Evolutionary conservation across 2,797 vertebrate species (phyloP).

Genomic region (Champsocephalus gunnari): DNA sequence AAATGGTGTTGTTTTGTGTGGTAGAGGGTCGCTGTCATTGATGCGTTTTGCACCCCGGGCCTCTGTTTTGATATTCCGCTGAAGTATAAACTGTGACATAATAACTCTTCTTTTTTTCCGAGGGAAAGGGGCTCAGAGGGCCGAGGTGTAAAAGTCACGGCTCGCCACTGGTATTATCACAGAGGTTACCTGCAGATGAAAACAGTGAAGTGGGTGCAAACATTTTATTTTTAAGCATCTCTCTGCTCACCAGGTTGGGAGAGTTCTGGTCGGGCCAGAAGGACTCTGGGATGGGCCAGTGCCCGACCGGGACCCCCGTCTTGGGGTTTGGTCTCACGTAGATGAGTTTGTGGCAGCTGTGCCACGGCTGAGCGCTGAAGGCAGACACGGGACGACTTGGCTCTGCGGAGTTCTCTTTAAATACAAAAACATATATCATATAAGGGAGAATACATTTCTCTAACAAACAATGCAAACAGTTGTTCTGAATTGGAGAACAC

Average conservation of each 20-base stretch:
- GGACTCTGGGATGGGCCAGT: slow-evolving; percentile 98
- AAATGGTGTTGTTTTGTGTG: too few relatives aligned
- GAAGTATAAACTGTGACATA: too few relatives aligned
- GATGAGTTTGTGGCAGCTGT: slow-evolving; percentile 99
- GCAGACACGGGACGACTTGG: slow-evolving; percentile 86
- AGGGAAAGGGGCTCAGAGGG: too few relatives aligned
- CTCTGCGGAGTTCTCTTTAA: slow-evolving; percentile 90
- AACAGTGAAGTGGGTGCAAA: too few relatives aligned
- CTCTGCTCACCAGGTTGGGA: slow-evolving; percentile 91
- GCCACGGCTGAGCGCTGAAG: slow-evolving; percentile 92
- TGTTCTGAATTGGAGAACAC: not conserved
- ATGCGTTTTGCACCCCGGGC: too few relatives aligned
- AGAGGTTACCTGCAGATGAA: too few relatives aligned
- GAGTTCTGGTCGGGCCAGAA: slow-evolving; percentile 99
- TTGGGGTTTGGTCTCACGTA: slow-evolving; percentile 97
- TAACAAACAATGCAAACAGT: slow-evolving; percentile 3
- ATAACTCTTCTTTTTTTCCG: too few relatives aligned
- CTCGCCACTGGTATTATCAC: too few relatives aligned
- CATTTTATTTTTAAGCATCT: not conserved
- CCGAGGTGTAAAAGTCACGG: too few relatives aligned
- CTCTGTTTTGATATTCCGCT: too few relatives aligned
- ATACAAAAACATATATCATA: slow-evolving; percentile 56
- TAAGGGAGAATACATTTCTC: not conserved
- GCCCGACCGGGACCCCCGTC: slow-evolving; percentile 96
- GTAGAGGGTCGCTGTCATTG: too few relatives aligned